Conservation (phyloP, 2,797 vertebrate genomes). For the Antrozous pallidus region DNA sequence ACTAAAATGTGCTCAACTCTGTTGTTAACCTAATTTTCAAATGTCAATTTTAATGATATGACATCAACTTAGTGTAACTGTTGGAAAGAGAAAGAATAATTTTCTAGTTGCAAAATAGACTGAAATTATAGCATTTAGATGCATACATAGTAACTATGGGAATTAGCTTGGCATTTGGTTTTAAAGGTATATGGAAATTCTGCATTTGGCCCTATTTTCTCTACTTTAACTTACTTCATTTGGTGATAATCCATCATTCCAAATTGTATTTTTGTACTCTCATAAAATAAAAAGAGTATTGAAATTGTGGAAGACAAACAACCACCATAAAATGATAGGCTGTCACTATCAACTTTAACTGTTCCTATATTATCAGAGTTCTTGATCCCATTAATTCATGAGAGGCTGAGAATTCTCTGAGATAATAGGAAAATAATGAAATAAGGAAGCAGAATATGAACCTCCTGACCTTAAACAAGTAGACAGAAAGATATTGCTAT, state of each 20-base stretch:
- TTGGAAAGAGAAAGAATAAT: background rate
- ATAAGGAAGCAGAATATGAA: background rate
- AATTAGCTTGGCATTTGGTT: background rate
- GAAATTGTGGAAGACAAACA: background rate
- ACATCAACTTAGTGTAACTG: background rate
- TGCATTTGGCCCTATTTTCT: background rate
- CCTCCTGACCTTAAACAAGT: background rate
- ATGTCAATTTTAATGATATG: background rate
- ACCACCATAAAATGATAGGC: background rate
- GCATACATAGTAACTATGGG: background rate
- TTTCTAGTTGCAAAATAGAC: background rate
- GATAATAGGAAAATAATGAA: background rate
- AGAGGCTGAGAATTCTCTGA: background rate
- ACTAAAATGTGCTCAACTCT: background rate
- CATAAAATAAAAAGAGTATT: background rate
- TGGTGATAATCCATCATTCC: background rate
- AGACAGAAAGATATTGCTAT: no score
- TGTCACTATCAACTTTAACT: background rate
- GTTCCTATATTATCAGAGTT: background rate
- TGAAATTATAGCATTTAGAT: constrained; percentile 11
- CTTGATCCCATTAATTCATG: background rate
- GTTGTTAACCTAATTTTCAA: constrained; percentile 35
- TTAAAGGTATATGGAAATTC: background rate
- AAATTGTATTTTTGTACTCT: background rate
- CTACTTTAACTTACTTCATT: background rate